Percentiles rank a stretch among this genome's conserved stretches.
Conservation (phyloP, 2,113 vertebrate species). For the Stegastes partitus region DNA sequence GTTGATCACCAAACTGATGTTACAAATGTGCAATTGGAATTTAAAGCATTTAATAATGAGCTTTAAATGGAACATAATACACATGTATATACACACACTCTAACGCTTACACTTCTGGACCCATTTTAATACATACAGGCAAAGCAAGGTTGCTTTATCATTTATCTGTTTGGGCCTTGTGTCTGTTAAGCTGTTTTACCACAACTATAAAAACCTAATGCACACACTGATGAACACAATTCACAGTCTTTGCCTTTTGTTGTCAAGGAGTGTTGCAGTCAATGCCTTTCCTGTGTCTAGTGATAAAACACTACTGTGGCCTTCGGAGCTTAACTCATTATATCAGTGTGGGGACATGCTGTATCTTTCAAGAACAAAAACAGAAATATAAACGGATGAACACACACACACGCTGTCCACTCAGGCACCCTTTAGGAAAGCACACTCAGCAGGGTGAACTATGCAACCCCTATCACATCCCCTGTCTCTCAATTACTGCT, state of each 20-base stretch:
- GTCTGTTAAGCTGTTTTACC: neutral
- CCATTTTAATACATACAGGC: too few relatives aligned
- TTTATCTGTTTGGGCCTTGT: too few relatives aligned
- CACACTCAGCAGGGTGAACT: conserved; percentile 67
- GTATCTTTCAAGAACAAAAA: conserved; percentile 49
- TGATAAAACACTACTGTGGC: neutral
- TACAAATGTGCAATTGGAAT: too few relatives aligned
- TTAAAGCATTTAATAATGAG: too few relatives aligned
- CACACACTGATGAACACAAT: neutral
- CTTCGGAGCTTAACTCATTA: conserved; percentile 21
- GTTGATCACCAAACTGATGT: too few relatives aligned
- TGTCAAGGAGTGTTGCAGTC: too few relatives aligned
- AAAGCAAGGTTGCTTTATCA: too few relatives aligned
- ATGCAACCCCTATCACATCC: conserved; percentile 70
- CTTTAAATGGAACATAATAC: too few relatives aligned
- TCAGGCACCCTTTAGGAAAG: conserved; percentile 56
- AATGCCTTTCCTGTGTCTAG: too few relatives aligned
- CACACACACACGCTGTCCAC: conserved; percentile 50
- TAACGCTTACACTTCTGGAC: too few relatives aligned
- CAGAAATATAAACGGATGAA: conserved; percentile 41
- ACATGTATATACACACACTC: too few relatives aligned
- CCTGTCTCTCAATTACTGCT: conserved; percentile 82
- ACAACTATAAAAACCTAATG: neutral
- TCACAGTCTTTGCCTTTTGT: too few relatives aligned
- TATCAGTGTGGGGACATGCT: conserved; percentile 29